Base-by-base conservation (phyloP, 2,797 vertebrate species). In the Clarias pachynema region DNA sequence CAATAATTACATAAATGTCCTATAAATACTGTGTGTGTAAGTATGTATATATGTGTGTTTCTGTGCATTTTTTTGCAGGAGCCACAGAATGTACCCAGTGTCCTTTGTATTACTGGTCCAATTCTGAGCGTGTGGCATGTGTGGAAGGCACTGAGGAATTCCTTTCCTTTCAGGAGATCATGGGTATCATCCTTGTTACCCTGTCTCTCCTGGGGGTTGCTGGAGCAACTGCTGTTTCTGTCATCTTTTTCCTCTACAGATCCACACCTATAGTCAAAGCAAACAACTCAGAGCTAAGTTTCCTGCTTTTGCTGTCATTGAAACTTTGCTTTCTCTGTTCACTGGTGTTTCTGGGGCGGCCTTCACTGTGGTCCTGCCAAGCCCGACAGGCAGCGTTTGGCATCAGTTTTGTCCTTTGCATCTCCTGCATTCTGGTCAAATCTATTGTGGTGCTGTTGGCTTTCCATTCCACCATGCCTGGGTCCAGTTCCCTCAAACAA, bases 201-300 rank as follows among this genome's bases (percentile, higher is more conserved):
- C 73, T 95, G 22, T 92, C 93, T 26, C 37, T 94, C 37, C 44
- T 95, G 62, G 95, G 95, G 1, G 89, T 94, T 3, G 20, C 89
- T 78, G 79, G 92, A 59, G 94, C 95, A 37, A 69, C 89, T 44
- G 84, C 84, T n/a, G 87, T 93, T 81, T 92, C 91, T 0, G 34
- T 87, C 0, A 82, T 95, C 40, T 95, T 95, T 84, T 91, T 93
- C 7, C n/a, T 0, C 85, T 94, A 93, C 84, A 93, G 93, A 31
- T 85, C 81, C 53, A 95, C 94, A 2, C 94, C 95, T 1, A 91
- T 96, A 0, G 95, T 95, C 62, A 95, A 91, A 85, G 95, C 94
- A 60, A 96, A 95, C 91, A 95, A 95, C 86, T 95, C 95, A 0
- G 95, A 95, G 88, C 91, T 95, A 82, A 95, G 95, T 85, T 96